These are phyloP conservation scores for Netelia fuscicornis DNA, from an alignment of 2,888 invertebrate genomes.

Conservation along the genomic window DNA sequence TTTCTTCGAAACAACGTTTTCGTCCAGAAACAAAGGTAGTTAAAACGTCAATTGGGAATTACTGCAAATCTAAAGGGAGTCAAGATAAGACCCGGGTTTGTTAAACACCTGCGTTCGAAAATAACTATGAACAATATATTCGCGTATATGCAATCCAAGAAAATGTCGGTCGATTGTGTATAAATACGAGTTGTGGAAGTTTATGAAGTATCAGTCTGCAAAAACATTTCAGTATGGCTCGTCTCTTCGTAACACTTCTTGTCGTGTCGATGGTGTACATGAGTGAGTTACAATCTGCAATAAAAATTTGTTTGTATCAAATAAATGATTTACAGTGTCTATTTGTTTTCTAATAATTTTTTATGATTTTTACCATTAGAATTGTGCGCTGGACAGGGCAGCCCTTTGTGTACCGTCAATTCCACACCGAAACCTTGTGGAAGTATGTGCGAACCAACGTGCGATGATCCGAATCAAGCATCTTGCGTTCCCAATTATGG, in stretches of 20 bases:
- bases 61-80: too few species aligned
- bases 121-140: neutral
- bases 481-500: constrained; percentile 3
- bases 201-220: neutral
- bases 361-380: neutral
- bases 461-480: neutral
- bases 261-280: constrained; percentile 18
- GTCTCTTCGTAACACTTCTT: constrained; percentile 14
- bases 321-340: neutral
- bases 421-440: constrained; percentile 31
- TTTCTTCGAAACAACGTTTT: neutral
- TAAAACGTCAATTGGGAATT: too few species aligned
- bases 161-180: neutral
- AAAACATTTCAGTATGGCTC: constrained; percentile 22
- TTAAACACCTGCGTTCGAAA: neutral
- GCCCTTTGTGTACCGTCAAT: constrained; percentile 16
- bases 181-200: constrained; percentile 9
- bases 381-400: constrained; percentile 3
- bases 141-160: neutral
- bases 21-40: neutral
- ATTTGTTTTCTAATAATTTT: neutral
- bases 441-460: constrained; percentile 46
- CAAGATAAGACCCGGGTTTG: neutral
- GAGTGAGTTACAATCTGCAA: constrained; percentile 1
- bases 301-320: neutral